Evolutionary conservation across 2,797 vertebrate species (phyloP).

Genomic region (Myripristis jacobus): DNA sequence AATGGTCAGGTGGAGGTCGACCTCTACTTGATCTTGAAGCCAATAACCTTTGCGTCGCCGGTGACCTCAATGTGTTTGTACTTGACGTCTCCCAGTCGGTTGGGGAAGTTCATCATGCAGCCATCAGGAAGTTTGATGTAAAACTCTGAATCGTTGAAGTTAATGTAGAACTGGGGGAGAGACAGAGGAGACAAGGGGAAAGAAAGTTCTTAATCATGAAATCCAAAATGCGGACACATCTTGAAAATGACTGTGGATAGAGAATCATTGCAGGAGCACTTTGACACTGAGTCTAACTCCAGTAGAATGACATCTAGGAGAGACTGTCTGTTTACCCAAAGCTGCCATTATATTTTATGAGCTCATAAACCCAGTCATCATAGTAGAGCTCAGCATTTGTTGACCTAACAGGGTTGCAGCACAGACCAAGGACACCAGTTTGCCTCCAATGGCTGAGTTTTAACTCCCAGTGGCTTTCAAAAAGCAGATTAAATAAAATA

Average conservation of each 20-base stretch:
- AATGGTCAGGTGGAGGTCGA: neutral
- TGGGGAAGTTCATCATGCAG: slow-evolving; percentile 79
- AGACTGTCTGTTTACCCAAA: neutral
- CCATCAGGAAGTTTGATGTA: slow-evolving; percentile 81
- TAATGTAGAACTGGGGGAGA: slow-evolving; percentile 74
- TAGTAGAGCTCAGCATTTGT: neutral
- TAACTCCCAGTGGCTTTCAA: too few species aligned
- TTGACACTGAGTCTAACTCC: neutral
- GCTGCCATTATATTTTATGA: slow-evolving; percentile 25
- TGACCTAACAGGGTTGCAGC: slow-evolving; percentile 11
- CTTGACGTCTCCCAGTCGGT: slow-evolving; percentile 81
- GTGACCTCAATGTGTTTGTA: slow-evolving; percentile 74
- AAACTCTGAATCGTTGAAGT: slow-evolving; percentile 77
- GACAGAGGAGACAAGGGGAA: neutral
- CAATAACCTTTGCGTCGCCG: slow-evolving; percentile 67
- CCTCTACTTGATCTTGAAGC: slow-evolving; percentile 79
- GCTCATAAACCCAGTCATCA: slow-evolving; percentile 10
- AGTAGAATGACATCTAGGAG: neutral
- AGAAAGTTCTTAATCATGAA: too few species aligned
- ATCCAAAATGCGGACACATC: neutral
- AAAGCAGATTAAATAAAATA: too few species aligned
- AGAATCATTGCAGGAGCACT: neutral
- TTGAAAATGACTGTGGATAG: too few species aligned
- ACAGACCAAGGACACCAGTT: too few species aligned
- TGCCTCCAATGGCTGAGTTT: too few species aligned